Evolutionary conservation across 2,888 invertebrate genomes (phyloP).

Genomic region (Caenorhabditis sinica): DNA sequence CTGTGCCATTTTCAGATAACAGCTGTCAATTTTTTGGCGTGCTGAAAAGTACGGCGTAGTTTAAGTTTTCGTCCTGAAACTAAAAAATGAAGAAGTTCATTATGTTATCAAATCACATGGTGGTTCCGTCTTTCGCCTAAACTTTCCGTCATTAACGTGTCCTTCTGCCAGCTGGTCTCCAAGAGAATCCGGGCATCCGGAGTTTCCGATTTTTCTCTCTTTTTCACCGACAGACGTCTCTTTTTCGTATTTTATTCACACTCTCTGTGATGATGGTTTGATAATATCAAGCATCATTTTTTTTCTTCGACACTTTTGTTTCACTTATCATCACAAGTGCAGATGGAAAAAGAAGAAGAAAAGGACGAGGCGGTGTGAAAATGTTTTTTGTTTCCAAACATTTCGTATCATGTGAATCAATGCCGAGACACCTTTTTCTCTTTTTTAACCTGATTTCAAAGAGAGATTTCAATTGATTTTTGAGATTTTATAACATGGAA

Average conservation of each 20-base stretch:
- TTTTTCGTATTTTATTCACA: conserved; percentile 3
- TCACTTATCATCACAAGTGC: conserved; percentile 44
- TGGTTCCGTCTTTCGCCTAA: neutral
- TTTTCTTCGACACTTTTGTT: conserved; percentile 13
- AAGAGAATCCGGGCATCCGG: conserved; percentile 46
- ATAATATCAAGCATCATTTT: conserved; percentile 19
- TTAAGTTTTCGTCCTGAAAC: conserved; percentile 15
- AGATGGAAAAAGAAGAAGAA: neutral
- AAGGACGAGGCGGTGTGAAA: conserved; percentile 26
- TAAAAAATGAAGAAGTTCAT: conserved; percentile 4
- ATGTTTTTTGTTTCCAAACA: conserved; percentile 40
- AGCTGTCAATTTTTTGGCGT: neutral
- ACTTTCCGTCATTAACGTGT: conserved; percentile 15
- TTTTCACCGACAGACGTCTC: conserved; percentile 45
- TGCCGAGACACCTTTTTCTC: neutral
- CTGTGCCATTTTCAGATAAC: conserved; percentile 21
- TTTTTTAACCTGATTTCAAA: conserved; percentile 33
- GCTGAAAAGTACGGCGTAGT: conserved; percentile 48
- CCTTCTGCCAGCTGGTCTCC: conserved; percentile 14
- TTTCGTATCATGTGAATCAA: conserved; percentile 49
- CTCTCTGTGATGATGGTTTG: conserved; percentile 31
- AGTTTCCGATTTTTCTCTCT: conserved; percentile 25
- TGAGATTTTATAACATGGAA: neutral
- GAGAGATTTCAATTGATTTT: conserved; percentile 29
- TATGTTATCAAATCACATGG: conserved; percentile 27